Percentiles rank a stretch among this genome's conserved stretches.
Conservation (phyloP, 2,113 vertebrate species). For the Brachionichthys hirsutus region DNA sequence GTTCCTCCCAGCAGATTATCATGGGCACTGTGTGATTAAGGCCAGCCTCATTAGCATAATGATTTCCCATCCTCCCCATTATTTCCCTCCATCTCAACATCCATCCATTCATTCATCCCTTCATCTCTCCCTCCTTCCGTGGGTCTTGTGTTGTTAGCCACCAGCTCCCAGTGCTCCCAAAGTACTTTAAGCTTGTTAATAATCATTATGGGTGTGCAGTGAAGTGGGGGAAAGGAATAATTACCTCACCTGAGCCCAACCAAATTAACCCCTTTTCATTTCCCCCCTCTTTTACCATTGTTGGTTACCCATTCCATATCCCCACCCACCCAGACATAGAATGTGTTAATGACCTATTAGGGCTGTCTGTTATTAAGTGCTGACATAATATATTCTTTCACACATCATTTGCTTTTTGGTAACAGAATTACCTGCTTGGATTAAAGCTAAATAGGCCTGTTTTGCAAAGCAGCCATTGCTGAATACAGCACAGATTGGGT, state of each 20-base stretch:
- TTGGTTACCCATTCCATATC: conserved; percentile 70
- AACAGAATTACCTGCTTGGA: conserved; percentile 57
- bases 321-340: conserved; percentile 60
- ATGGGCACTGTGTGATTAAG: conserved; percentile 85
- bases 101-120: conserved; percentile 57
- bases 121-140: conserved; percentile 53
- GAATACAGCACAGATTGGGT: background rate
- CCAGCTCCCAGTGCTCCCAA: conserved; percentile 92
- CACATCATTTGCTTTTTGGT: conserved; percentile 68
- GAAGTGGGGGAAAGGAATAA: conserved; percentile 93
- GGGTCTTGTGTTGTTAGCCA: conserved; percentile 82
- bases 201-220: conserved; percentile 97
- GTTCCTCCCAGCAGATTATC: conserved; percentile 84
- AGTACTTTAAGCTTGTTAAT: conserved; percentile 97
- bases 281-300: conserved; percentile 63
- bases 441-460: conserved; percentile 31
- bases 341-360: conserved; percentile 80
- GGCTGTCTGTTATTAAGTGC: conserved; percentile 77
- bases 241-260: conserved; percentile 99
- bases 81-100: conserved; percentile 60
- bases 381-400: conserved; percentile 73
- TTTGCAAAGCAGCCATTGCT: conserved; percentile 12
- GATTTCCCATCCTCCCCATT: conserved; percentile 84
- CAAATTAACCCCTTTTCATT: conserved; percentile 86
- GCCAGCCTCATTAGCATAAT: conserved; percentile 91